Conservation (phyloP, 1,140 invertebrate genomes). For the Drosophila kanapiae region DNA sequence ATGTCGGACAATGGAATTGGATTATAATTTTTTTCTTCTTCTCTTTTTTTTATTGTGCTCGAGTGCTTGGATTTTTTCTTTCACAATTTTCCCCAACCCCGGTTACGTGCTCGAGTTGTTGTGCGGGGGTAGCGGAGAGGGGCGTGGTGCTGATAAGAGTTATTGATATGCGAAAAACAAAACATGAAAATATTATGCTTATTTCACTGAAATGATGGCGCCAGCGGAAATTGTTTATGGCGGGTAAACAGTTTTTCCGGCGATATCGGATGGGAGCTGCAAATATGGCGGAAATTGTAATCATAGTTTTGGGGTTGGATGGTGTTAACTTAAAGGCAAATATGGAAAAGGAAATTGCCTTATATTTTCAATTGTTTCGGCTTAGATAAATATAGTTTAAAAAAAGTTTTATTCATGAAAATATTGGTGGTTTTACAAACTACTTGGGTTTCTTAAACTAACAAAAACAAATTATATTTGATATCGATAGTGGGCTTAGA, state of each 20-base stretch:
- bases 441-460: no score
- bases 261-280: slow-evolving; percentile 21
- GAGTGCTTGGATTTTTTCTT: slow-evolving; percentile 31
- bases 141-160: slow-evolving; percentile 54
- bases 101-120: slow-evolving; percentile 68
- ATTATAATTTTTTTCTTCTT: slow-evolving; percentile 61
- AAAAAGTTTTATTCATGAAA: no score
- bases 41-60: slow-evolving; percentile 39
- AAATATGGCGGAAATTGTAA: slow-evolving; percentile 28
- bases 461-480: no score
- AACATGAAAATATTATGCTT: slow-evolving; percentile 41
- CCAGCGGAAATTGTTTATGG: slow-evolving; percentile 72
- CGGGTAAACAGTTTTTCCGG: slow-evolving; percentile 61
- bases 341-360: no score
- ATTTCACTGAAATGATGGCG: slow-evolving; percentile 53
- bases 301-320: slow-evolving; percentile 1
- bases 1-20: slow-evolving; percentile 73
- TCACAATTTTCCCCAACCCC: slow-evolving; percentile 11
- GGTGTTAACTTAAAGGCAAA: not conserved
- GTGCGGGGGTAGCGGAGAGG: slow-evolving; percentile 18
- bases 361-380: no score
- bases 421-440: no score
- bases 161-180: slow-evolving; percentile 70
- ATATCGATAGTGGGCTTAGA: no score
- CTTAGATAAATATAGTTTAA: no score